These are phyloP conservation scores for Cydia pomonella DNA, from an alignment of 1,140 invertebrate genomes.

Conservation along the genomic window DNA sequence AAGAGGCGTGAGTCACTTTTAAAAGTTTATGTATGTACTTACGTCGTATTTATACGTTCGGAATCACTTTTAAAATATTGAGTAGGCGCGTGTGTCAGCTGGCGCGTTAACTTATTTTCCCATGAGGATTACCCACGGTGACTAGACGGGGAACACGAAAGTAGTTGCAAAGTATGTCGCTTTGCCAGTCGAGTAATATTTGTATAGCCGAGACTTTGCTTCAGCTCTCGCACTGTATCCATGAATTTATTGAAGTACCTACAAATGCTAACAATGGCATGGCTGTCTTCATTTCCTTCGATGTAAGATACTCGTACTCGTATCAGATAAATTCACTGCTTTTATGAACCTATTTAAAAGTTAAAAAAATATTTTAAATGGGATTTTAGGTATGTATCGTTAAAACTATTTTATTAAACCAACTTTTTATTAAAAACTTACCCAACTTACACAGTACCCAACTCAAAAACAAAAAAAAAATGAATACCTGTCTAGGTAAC, in stretches of 20 bases:
- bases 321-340: background rate
- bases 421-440: no score
- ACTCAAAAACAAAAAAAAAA: no score
- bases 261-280: slow-evolving; percentile 22
- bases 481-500: no score
- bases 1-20: slow-evolving; percentile 54
- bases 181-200: slow-evolving; percentile 24
- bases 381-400: no score
- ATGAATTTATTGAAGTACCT: slow-evolving; percentile 26
- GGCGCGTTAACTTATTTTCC: slow-evolving; percentile 47
- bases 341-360: background rate
- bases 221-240: background rate
- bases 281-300: background rate
- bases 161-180: slow-evolving; percentile 29
- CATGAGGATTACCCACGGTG: slow-evolving; percentile 45
- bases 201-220: slow-evolving; percentile 24
- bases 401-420: no score
- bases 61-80: slow-evolving; percentile 59
- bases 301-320: no score
- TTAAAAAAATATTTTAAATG: background rate
- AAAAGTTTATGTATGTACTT: slow-evolving; percentile 57
- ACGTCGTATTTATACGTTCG: slow-evolving; percentile 51
- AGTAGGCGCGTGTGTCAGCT: slow-evolving; percentile 45
- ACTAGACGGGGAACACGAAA: slow-evolving; percentile 25
- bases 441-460: no score